Conservation (phyloP, 1,140 invertebrate genomes). For the Drosophila sp. region DNA sequence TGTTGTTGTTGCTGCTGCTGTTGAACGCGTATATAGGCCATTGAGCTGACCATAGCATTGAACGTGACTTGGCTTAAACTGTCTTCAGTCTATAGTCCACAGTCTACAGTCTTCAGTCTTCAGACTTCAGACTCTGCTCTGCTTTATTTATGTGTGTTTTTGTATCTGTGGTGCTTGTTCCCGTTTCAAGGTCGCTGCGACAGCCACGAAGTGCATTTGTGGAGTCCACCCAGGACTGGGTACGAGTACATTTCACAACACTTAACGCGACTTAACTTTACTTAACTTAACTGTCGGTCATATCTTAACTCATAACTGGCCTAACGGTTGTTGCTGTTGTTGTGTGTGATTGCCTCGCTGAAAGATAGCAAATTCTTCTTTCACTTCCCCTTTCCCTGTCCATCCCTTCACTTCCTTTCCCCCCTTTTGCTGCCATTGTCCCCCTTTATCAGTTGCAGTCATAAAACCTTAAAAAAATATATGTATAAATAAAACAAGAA, state of each 20-base stretch:
- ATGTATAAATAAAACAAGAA: slow-evolving; percentile 45
- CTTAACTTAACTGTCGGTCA: slow-evolving; percentile 15
- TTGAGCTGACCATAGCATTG: slow-evolving; percentile 57
- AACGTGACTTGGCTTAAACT: slow-evolving; percentile 70
- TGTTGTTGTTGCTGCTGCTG: slow-evolving; percentile 13
- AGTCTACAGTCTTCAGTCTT: not conserved
- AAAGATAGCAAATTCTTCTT: not conserved
- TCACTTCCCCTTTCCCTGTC: too few species aligned
- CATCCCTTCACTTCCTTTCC: too few species aligned
- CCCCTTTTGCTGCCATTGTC: too few species aligned
- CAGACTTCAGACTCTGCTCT: not conserved
- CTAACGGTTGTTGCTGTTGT: slow-evolving; percentile 4
- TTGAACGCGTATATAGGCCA: slow-evolving; percentile 35
- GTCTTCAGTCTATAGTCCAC: not conserved
- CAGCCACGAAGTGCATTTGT: slow-evolving; percentile 26
- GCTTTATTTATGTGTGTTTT: slow-evolving; percentile 27
- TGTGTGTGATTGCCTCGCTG: not conserved
- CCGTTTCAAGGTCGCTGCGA: slow-evolving; percentile 58
- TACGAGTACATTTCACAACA: not conserved
- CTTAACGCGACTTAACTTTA: slow-evolving; percentile 2
- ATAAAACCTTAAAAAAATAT: slow-evolving; percentile 12
- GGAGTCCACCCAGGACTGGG: slow-evolving; percentile 19
- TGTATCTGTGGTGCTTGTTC: slow-evolving; percentile 9
- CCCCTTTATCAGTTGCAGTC: not conserved
- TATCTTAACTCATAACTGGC: slow-evolving; percentile 8